Evolutionary conservation across 2,888 invertebrate genomes (phyloP), one percentile per base, ranked within the genome.

Genomic region (Acleris sparsana): DNA sequence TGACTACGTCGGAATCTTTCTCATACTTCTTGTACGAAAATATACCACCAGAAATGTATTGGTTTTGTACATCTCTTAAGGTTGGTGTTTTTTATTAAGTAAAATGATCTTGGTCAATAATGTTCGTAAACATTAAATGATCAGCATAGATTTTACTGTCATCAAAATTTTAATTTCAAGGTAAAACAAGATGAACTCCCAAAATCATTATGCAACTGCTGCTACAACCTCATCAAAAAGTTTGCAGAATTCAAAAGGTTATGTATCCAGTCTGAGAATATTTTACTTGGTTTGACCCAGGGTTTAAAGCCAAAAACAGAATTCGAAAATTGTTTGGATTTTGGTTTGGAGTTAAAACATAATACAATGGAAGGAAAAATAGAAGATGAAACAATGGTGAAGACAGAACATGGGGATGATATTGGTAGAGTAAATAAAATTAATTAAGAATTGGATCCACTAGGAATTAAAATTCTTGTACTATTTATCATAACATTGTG

Each of bases 1-100:
- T 92, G n/a, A 72, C 71, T 63, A 73, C 79, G 0, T 80, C 84
- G 67, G 83, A 86, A 68, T 75, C 82, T 2, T 87, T 88, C 66
- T 78, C 73, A 1, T 88, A 86, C 70, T 71, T 75, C 62, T 72
- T 93, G 46, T 84, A 80, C 70, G 78, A 87, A 48, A 86, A 88
- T 71, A 83, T 90, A 69, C 82, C 87, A 25, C 74, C 85, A 2
- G 86, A 88, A 68, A 72, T 82, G 43, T 92, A 84, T 72, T 80
- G 70, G 53, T 92, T 86, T 75, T 93, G 92, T 70, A 93, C 92
- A 59, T 88, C 91, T 13, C 69, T 93, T 43, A 77, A 92, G 84
- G 92, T 92, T 68, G 44, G 66, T 59, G 43, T 11, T 49, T 53
- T 44, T 43, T 22, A 33, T 58, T 57, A 22, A 7, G n/a, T n/a